These are phyloP conservation scores for Mionectes olivaceus DNA, from an alignment of 2,797 vertebrate species.

Conservation along the genomic window DNA sequence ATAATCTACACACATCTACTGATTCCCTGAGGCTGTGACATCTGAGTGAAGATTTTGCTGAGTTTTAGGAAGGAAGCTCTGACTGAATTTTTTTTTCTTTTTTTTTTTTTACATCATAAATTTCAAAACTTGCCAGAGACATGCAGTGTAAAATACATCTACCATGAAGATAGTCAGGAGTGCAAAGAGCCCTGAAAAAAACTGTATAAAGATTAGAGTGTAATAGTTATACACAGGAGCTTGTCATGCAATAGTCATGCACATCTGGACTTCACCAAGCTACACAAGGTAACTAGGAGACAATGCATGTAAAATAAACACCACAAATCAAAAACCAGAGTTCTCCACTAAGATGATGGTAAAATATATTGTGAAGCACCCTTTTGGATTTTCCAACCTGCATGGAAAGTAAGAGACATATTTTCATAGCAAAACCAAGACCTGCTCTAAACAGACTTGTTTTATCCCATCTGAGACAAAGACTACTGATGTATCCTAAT, in stretches of 20 bases:
- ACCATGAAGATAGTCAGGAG: background rate
- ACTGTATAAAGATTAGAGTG: background rate
- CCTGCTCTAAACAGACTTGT: background rate
- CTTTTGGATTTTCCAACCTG: background rate
- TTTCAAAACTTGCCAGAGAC: background rate
- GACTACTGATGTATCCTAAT: background rate
- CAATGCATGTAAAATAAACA: background rate
- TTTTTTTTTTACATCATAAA: background rate
- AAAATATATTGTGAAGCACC: background rate
- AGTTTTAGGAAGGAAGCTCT: background rate
- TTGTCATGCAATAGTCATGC: too few species aligned
- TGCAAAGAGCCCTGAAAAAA: background rate
- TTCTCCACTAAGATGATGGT: background rate
- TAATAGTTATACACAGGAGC: background rate
- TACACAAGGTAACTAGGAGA: background rate
- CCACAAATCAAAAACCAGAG: background rate
- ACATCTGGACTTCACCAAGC: background rate
- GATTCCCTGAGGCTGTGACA: background rate
- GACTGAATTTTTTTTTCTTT: background rate
- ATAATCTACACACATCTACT: background rate
- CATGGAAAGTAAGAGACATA: background rate
- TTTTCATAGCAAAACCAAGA: background rate
- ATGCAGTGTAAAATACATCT: background rate
- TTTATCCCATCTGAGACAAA: background rate
- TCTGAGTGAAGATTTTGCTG: background rate